These are phyloP conservation scores for Paedocypris micromegethes DNA, from an alignment of 2,797 vertebrate genomes.

Conservation along the genomic window DNA sequence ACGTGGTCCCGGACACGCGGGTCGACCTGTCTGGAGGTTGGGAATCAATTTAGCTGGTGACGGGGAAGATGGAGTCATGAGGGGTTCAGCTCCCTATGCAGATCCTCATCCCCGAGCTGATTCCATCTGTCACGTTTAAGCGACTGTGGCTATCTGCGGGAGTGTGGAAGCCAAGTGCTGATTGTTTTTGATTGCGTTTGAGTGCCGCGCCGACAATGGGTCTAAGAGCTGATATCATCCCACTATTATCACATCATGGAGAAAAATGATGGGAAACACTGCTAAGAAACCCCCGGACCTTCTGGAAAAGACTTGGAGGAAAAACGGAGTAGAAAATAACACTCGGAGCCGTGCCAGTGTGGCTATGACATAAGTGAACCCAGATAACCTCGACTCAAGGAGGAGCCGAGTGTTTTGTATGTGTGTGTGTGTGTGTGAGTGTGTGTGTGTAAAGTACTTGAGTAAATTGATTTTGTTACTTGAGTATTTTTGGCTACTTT, in stretches of 20 bases:
- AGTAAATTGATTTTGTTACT: constrained; percentile 6
- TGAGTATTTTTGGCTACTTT: too few species aligned
- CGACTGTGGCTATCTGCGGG: constrained; percentile 38
- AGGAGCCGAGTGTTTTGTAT: constrained; percentile 18
- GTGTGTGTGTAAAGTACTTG: constrained; percentile 20
- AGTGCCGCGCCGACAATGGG: constrained; percentile 35
- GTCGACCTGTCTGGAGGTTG: constrained; percentile 39
- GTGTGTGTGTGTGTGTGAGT: constrained; percentile 22
- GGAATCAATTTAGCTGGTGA: constrained; percentile 32
- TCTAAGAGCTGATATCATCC: constrained; percentile 46
- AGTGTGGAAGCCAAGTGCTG: constrained; percentile 34
- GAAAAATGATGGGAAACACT: constrained; percentile 27
- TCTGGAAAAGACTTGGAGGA: neutral
- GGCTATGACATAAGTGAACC: constrained; percentile 24
- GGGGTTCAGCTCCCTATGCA: constrained; percentile 9
- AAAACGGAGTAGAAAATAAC: constrained; percentile 18
- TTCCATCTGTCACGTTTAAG: constrained; percentile 44
- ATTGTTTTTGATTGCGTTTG: constrained; percentile 51
- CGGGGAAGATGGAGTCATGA: constrained; percentile 21
- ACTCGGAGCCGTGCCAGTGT: constrained; percentile 12
- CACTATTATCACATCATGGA: constrained; percentile 31
- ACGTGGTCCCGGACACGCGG: constrained; percentile 24
- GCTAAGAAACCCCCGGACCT: constrained; percentile 13
- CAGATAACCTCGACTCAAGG: constrained; percentile 29
- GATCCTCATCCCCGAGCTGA: constrained; percentile 27